phyloP scores from a whole-genome alignment of 2,797 vertebrate species.

The Notolabrus celidotus region DNA sequence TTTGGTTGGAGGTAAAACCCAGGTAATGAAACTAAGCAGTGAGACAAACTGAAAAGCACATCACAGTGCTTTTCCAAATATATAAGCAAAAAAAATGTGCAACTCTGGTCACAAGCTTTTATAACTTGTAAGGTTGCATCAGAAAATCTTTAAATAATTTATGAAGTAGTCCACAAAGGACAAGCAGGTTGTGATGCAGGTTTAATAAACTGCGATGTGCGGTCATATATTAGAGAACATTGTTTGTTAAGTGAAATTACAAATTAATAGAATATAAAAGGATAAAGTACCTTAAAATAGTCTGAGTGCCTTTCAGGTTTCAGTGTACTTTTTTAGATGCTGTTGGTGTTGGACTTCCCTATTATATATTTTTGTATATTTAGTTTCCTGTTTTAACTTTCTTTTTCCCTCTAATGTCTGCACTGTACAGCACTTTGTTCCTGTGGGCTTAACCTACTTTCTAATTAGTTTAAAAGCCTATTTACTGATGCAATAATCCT shows the following conservation, averaged over 20 bases:
- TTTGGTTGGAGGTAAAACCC: background rate
- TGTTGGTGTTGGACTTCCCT: background rate
- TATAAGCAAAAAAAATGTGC: slow-evolving; percentile 6
- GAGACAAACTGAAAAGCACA: background rate
- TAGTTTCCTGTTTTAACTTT: background rate
- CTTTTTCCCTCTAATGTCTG: background rate
- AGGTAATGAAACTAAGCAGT: background rate
- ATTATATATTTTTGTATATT: background rate
- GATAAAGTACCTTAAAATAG: background rate
- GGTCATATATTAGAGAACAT: background rate
- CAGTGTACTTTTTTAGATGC: too few species aligned
- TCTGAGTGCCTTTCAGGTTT: background rate
- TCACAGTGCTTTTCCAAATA: background rate
- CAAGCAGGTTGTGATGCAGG: background rate
- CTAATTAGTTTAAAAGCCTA: background rate
- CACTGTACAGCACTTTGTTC: background rate
- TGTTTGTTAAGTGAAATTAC: background rate
- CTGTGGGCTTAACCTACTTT: background rate
- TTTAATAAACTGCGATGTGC: background rate
- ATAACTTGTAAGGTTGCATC: background rate
- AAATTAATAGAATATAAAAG: too few species aligned
- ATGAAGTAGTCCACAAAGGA: background rate
- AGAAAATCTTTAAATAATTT: slow-evolving; percentile 22
- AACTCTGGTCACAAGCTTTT: slow-evolving; percentile 3
- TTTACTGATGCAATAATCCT: background rate